These are phyloP conservation scores for Neodontobutis hainanensis DNA, from an alignment of 2,113 vertebrate species.

Conservation along the genomic window DNA sequence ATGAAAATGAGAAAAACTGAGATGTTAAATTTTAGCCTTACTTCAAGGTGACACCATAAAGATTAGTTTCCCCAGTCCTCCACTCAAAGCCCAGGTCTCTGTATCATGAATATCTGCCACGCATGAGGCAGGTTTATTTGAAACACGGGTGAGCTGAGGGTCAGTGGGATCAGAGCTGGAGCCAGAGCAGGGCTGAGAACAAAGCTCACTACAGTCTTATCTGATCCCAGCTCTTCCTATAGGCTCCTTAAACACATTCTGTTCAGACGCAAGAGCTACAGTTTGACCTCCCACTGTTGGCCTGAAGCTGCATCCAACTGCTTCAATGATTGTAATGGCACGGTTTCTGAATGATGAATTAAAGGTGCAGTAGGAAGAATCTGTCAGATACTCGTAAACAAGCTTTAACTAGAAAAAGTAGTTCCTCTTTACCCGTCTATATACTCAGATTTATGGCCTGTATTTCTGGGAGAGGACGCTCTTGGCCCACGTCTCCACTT, in stretches of 20 bases:
- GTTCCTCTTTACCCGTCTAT: neutral
- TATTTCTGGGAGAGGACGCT: constrained; percentile 47
- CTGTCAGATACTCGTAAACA: no score
- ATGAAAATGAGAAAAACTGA: no score
- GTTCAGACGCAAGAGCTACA: neutral
- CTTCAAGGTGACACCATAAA: no score
- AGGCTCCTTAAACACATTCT: neutral
- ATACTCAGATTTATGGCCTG: constrained; percentile 50
- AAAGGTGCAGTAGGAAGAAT: no score
- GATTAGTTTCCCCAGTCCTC: neutral
- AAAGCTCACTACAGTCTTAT: constrained; percentile 37
- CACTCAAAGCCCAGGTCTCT: neutral
- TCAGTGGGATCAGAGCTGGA: constrained; percentile 52
- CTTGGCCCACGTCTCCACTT: constrained; percentile 66
- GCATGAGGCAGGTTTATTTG: neutral
- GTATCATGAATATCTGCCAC: neutral
- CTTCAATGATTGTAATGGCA: no score
- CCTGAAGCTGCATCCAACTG: no score
- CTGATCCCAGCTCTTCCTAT: constrained; percentile 34
- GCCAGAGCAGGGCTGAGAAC: constrained; percentile 37
- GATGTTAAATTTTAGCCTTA: no score
- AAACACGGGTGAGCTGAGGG: constrained; percentile 31
- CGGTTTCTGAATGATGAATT: no score
- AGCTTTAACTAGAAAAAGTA: constrained; percentile 3
- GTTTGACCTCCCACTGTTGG: no score